phyloP scores from a whole-genome alignment of 2,797 vertebrate genomes.

The Pseudopleuronectes americanus region DNA sequence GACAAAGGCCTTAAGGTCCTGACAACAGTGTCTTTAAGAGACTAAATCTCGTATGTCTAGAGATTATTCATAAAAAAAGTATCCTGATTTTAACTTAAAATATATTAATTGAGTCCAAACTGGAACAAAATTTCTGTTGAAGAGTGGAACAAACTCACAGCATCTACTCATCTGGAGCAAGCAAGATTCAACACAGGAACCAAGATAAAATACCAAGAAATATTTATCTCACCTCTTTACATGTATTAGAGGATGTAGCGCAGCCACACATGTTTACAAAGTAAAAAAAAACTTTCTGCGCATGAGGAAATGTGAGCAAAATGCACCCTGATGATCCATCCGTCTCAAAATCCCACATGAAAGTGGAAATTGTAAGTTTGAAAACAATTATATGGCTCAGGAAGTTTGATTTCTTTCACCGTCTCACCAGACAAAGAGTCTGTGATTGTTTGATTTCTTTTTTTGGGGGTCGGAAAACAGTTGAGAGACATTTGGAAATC shows the following conservation, averaged over 20 bases:
- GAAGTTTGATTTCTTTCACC: conserved; percentile 9
- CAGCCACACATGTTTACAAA: neutral
- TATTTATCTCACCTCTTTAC: conserved; percentile 26
- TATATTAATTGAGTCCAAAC: neutral
- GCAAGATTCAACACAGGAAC: conserved; percentile 54
- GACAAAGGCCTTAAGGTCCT: neutral
- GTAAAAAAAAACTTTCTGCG: no score
- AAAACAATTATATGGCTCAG: neutral
- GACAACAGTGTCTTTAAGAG: neutral
- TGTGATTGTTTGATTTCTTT: neutral
- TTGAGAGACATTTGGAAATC: neutral
- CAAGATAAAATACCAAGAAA: neutral
- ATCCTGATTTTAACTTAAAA: neutral
- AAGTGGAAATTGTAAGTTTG: neutral
- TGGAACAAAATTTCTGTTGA: neutral
- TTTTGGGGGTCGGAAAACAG: neutral
- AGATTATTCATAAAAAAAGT: neutral
- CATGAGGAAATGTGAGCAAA: no score
- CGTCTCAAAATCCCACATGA: neutral
- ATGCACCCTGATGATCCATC: no score
- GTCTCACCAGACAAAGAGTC: neutral
- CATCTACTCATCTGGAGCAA: conserved; percentile 1
- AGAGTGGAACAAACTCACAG: neutral
- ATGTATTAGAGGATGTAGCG: neutral
- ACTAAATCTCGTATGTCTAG: neutral